These are phyloP conservation scores for Helicoverpa assulta DNA, from an alignment of 2,888 invertebrate genomes.

Conservation along the genomic window DNA sequence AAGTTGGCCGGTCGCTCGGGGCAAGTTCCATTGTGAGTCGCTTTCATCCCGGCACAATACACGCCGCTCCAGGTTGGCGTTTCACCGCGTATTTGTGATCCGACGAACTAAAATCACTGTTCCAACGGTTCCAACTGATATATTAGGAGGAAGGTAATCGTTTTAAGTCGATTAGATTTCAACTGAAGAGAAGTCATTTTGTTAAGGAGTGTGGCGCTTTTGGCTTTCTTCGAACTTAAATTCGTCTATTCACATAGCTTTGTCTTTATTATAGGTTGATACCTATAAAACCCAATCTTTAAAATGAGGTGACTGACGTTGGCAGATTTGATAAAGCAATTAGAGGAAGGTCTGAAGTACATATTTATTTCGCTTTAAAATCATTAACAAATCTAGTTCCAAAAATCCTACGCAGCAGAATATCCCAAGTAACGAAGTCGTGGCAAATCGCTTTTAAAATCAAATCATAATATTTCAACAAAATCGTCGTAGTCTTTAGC, in stretches of 20 bases:
- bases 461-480: slow-evolving; percentile 17
- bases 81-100: slow-evolving; percentile 29
- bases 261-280: no score
- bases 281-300: no score
- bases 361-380: background rate
- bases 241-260: background rate
- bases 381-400: background rate
- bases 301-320: no score
- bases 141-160: background rate
- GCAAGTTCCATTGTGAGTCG: slow-evolving; percentile 71
- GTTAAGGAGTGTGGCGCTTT: background rate
- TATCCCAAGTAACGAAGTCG: background rate
- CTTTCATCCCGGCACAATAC: slow-evolving; percentile 59
- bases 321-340: no score
- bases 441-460: slow-evolving; percentile 3
- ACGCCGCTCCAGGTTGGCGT: slow-evolving; percentile 59
- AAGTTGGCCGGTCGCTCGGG: slow-evolving; percentile 52
- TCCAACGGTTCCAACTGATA: slow-evolving; percentile 14
- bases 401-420: background rate
- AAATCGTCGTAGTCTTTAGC: slow-evolving; percentile 1
- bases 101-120: slow-evolving; percentile 13
- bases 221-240: background rate
- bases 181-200: background rate
- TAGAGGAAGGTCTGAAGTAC: background rate
- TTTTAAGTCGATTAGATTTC: background rate